These are phyloP conservation scores for Propithecus coquereli DNA, from an alignment of 2,113 vertebrate species.

Conservation along the genomic window DNA sequence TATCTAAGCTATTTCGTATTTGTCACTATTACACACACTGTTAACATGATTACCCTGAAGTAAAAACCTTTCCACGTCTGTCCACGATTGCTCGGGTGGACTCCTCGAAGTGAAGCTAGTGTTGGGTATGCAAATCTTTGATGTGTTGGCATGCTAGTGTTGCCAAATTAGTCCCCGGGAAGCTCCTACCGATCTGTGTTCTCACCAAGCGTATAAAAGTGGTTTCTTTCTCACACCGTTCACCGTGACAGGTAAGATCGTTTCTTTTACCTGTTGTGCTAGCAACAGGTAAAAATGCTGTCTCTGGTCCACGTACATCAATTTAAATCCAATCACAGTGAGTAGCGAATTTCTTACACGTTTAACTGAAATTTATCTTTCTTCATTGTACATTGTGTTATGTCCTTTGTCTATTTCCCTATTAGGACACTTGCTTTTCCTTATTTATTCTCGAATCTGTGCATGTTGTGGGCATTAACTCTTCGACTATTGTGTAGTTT, in stretches of 20 bases:
- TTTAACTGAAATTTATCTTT: rapidly evolving
- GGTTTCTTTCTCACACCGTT: rapidly evolving
- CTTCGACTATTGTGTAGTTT: too few relatives aligned
- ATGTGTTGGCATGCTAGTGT: not conserved
- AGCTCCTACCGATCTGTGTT: rapidly evolving
- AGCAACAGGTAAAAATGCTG: rapidly evolving
- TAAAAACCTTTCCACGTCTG: not conserved
- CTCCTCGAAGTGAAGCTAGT: not conserved
- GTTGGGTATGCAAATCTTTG: not conserved
- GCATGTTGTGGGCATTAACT: too few relatives aligned
- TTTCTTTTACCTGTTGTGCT: not conserved
- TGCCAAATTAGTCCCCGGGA: not conserved
- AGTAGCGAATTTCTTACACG: rapidly evolving
- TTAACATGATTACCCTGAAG: not conserved
- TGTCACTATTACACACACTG: not conserved
- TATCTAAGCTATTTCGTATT: not conserved
- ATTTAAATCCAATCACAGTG: rapidly evolving
- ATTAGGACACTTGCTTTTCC: not conserved
- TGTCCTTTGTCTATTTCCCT: not conserved
- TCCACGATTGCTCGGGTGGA: not conserved
- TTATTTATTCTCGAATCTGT: too few relatives aligned
- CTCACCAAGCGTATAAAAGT: rapidly evolving
- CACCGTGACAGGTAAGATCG: rapidly evolving
- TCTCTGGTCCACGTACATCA: not conserved
- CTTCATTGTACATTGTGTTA: rapidly evolving